These are phyloP conservation scores for Cossypha heuglini DNA, from an alignment of 2,797 vertebrate species.

Conservation along the genomic window DNA sequence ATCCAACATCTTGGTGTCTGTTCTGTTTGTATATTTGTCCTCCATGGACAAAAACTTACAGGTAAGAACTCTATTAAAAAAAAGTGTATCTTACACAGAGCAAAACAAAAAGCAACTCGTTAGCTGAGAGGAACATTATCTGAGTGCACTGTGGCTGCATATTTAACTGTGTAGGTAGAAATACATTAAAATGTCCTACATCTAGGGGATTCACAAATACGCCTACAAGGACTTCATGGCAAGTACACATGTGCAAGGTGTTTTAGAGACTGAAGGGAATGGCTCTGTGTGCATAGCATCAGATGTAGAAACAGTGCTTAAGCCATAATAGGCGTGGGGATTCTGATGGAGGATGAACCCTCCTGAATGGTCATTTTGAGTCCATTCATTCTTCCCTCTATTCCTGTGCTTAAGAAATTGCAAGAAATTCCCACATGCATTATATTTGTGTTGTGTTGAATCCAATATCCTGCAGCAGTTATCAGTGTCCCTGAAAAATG, in stretches of 20 bases:
- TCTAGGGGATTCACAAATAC: neutral
- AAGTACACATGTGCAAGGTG: neutral
- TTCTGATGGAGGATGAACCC: neutral
- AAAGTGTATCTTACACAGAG: neutral
- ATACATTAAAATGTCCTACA: neutral
- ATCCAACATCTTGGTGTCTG: neutral
- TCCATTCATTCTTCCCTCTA: neutral
- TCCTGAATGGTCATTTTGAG: neutral
- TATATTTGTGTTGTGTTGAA: neutral
- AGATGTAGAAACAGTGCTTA: neutral
- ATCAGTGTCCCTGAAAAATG: neutral
- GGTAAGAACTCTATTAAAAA: neutral
- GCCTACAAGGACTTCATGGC: neutral
- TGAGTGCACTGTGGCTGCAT: neutral
- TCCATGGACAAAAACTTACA: neutral
- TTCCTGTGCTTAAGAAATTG: neutral
- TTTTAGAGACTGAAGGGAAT: neutral
- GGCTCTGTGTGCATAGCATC: neutral
- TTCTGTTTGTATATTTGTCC: neutral
- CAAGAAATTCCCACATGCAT: neutral
- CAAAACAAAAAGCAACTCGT: neutral
- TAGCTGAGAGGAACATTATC: neutral
- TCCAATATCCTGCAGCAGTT: neutral
- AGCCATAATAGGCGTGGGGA: neutral
- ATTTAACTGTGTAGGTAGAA: neutral